Base-by-base conservation (phyloP, 2,113 vertebrate genomes). In the Potamarius usumacintae region DNA sequence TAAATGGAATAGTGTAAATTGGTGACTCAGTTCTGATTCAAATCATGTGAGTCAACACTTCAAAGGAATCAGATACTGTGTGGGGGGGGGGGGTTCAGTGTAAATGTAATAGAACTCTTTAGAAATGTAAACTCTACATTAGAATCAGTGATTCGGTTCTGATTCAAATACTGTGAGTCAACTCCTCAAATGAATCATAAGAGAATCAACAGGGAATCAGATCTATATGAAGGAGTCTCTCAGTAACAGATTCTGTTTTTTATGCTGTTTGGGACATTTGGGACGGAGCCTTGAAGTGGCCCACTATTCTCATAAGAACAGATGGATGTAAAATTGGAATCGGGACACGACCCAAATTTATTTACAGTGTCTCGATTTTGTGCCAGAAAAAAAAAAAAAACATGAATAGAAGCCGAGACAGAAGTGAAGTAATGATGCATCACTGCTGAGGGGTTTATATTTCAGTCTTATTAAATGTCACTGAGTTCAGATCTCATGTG, bases 401-500 rank as follows among this genome's bases (percentile, higher is more conserved):
- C 5, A 4, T 50, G 10, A 11, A n/a, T 52, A n/a, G n/a, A 77
- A 50, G 22, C 58, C 17, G 5, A 20, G 30, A 20, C 69, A n/a
- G 62, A 34, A 74, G 53, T 55, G 67, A 84, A 58, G 52, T 25
- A 74, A 55, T 48, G 53, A 25, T 12, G 57, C 58, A 25, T 71
- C 69, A 42, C 69, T 20, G 10, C 34, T 8, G 69, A 72, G 69
- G 69, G 69, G 17, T 71, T 84, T 84, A 57, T 58, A 60, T 76
- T 58, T 60, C 83, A 60, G 20, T 42, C 9, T 71, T 71, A 71
- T 71, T 55, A 83, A 67, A 52, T 71, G 83, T 84, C 83, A 71
- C 25, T 57, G 53, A n/a, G 63, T 84, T 67, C 15, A 76, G 72
- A 42, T 18, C 7, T 9, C 27, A 12, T 7, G 50, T 79, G 67